These are phyloP conservation scores for Pammene aurita DNA, from an alignment of 2,888 invertebrate genomes.

Conservation along the genomic window DNA sequence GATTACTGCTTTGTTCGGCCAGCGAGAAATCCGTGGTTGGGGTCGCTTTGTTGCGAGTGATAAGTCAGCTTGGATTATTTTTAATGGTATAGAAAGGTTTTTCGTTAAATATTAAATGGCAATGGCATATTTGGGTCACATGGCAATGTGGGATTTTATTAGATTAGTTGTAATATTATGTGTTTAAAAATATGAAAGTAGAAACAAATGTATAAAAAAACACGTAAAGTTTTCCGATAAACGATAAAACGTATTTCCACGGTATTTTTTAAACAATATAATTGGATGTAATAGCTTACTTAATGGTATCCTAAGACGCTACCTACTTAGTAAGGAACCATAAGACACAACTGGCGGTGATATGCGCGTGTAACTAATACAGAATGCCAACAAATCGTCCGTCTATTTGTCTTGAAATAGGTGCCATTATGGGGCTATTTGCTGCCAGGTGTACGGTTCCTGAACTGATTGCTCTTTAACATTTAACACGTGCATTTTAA, in stretches of 20 bases:
- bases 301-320: no score
- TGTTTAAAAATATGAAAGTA: no score
- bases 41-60: slow-evolving; percentile 27
- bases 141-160: neutral
- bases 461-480: slow-evolving; percentile 31
- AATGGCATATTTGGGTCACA: neutral
- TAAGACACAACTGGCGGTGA: neutral
- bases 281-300: no score
- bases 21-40: slow-evolving; percentile 16
- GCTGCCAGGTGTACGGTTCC: slow-evolving; percentile 25
- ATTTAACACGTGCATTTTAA: slow-evolving; percentile 32
- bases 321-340: neutral
- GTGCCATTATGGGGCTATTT: slow-evolving; percentile 24
- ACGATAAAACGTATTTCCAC: no score
- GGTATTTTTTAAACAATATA: no score
- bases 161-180: neutral
- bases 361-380: slow-evolving; percentile 10
- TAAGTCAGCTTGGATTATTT: slow-evolving; percentile 17
- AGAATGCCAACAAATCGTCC: slow-evolving; percentile 12
- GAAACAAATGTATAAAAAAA: no score
- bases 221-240: no score
- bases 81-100: slow-evolving; percentile 5
- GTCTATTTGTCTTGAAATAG: slow-evolving; percentile 26
- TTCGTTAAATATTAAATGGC: neutral
- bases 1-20: slow-evolving; percentile 36